Base-by-base conservation (phyloP, 2,113 vertebrate species). In the Psammodynastes pulverulentus region DNA sequence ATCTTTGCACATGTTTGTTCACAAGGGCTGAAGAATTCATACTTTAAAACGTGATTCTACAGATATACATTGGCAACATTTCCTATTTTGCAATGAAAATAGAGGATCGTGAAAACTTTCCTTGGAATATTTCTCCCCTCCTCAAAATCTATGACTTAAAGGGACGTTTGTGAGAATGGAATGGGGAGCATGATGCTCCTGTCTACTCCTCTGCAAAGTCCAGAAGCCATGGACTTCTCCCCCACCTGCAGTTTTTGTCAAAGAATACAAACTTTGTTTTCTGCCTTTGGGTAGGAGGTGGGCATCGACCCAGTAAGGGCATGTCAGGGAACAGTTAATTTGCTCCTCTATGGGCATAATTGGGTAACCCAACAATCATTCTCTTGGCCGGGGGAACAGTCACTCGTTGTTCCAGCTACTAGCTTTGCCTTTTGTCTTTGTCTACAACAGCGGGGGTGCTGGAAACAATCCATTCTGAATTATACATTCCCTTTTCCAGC, bases 191-290 rank as follows among this genome's bases (percentile, higher is more conserved):
- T 46, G 58, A 45, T 79, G 26, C 24, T 17, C 72, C 62, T 34
- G 15, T 86, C 29, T 56, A 13, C 49, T 87, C 58, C 53, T 54
- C 72, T 19, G 45, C 26, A 84, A 52, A 89, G 54, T 89, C 87
- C 91, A 92, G 24, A 49, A 89, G 24, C 45, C 45, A 12, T 54
- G 56, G 87, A 58, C 53, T n/a, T 89, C 62, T 15, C 72, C 49
- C 91, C 87, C 46, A 67, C 54, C 79, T 85, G 79, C 79, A 62
- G 53, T 52, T 58, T 85, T n/a, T 54, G 34, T n/a, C 72, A 89
- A 89, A 92, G 85, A 92, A 92, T 90, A 19, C 17, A 8, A 92
- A 88, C 79, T 89, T 88, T 92, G 91, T 92, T 92, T 92, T 79
- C 88, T 62, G 79, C 53, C 46, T 62, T 89, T 49, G 87, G 91